Evolutionary conservation across 2,797 vertebrate genomes (phyloP), one percentile per base, ranked within the genome.

Genomic region (Takifugu ocellatus): DNA sequence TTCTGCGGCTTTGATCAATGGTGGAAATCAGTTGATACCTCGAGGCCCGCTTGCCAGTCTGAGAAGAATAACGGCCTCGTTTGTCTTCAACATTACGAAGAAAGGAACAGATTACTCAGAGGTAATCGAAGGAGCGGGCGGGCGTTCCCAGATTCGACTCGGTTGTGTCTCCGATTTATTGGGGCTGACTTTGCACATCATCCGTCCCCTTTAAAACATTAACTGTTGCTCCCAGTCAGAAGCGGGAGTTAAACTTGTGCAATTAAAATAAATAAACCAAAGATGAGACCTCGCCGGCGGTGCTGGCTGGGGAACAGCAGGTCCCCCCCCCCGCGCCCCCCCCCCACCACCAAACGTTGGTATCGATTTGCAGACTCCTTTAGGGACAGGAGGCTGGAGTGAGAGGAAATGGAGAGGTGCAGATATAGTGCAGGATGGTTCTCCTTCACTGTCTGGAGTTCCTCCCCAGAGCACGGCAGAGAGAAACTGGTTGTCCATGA

Each of bases 381-480:
- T 10, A 82, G 86, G 86, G 81, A 82, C 79, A 56, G 52, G 58
- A 84, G 72, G 74, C 79, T 87, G 70, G 79, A 88, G 77, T 78
- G 79, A 85, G 80, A 81, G 82, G 86, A 91, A 89, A 89, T 78
- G 74, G 82, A 87, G 84, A 89, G 71, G 82, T 84, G 77, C 71
- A 84, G 83, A 89, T 86, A 73, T 79, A 86, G 82, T 86, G 86
- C 74, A 67, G 64, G 61, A 66, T 56, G 61, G 48, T 75, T 73
- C 74, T 82, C 57, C 75, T 75, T 83, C 74, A 72, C 79, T 79
- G 83, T 84, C 82, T 84, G 74, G 63, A 77, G 60, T 69, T 76
- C 66, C 54, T 85, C 85, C 83, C 83, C 44, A 33, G 87, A 68
- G 75, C 61, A 25, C 16, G 63, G 68, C 75, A 70, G 61, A 55